Percentiles rank a stretch among this genome's conserved stretches.
These are phyloP conservation scores for Clinocottus analis DNA, from an alignment of 2,113 vertebrate genomes.

Conservation along the genomic window DNA sequence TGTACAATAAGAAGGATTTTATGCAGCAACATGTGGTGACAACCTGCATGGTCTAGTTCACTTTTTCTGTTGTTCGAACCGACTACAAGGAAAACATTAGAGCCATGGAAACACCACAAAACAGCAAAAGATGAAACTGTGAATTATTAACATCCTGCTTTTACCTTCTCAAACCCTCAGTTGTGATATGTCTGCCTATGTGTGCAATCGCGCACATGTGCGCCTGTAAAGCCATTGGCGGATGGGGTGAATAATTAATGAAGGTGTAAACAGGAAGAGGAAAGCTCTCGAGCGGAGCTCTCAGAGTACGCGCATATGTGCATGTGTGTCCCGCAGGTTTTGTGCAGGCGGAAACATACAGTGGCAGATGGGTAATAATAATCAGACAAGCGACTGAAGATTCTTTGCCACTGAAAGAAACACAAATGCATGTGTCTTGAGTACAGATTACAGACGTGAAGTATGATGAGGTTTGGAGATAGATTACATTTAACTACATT, in stretches of 20 bases:
- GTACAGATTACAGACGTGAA: conserved; percentile 9
- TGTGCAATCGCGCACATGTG: conserved; percentile 57
- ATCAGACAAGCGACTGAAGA: conserved; percentile 61
- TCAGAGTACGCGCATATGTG: conserved; percentile 9
- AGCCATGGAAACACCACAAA: conserved; percentile 43
- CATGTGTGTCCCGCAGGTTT: conserved; percentile 66
- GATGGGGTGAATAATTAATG: conserved; percentile 81
- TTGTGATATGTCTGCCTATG: conserved; percentile 27
- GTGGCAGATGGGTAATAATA: conserved; percentile 76
- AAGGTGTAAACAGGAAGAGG: conserved; percentile 78
- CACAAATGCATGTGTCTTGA: conserved; percentile 52
- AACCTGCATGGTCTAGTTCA: not conserved
- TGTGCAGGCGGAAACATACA: conserved; percentile 49
- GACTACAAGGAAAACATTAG: conserved; percentile 28
- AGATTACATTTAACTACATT: conserved; percentile 13
- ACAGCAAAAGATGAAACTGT: conserved; percentile 38
- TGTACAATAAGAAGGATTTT: not conserved
- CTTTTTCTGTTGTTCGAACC: conserved; percentile 1
- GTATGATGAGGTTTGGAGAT: conserved; percentile 36
- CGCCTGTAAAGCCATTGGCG: conserved; percentile 64
- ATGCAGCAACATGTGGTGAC: conserved; percentile 27
- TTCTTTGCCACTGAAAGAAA: conserved; percentile 48
- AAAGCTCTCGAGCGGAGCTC: conserved; percentile 62
- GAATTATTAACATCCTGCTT: conserved; percentile 67
- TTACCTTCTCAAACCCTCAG: conserved; percentile 55